These are phyloP conservation scores for Chelonus formosanus DNA, from an alignment of 2,888 invertebrate species.

Conservation along the genomic window DNA sequence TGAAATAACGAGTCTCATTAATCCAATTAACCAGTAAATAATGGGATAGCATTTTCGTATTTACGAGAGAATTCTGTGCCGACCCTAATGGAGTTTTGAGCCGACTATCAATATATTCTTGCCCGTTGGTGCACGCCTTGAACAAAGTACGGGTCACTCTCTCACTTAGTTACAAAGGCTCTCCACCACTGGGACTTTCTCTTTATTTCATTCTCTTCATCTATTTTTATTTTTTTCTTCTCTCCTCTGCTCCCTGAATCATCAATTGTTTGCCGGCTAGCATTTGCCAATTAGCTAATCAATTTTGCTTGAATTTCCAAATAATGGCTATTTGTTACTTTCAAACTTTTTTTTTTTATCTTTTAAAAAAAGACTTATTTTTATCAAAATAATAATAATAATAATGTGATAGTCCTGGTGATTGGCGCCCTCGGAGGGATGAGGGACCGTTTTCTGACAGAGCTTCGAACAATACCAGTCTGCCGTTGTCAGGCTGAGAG, in stretches of 20 bases:
- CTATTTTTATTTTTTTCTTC: slow-evolving; percentile 19
- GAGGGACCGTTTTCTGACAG: too few relatives aligned
- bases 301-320: not conserved
- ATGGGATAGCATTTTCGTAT: slow-evolving; percentile 65
- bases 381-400: too few relatives aligned
- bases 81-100: slow-evolving; percentile 65
- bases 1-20: slow-evolving; percentile 65
- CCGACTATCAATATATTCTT: slow-evolving; percentile 65
- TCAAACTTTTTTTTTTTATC: too few relatives aligned
- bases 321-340: too few relatives aligned
- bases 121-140: slow-evolving; percentile 31
- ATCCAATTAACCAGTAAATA: slow-evolving; percentile 66
- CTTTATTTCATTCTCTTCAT: slow-evolving; percentile 28
- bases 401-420: too few relatives aligned
- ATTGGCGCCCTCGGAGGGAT: too few relatives aligned
- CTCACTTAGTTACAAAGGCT: slow-evolving; percentile 57
- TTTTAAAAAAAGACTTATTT: slow-evolving; percentile 13
- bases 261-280: slow-evolving; percentile 19
- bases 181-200: slow-evolving; percentile 37
- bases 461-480: too few relatives aligned
- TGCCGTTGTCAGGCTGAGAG: too few relatives aligned
- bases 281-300: not conserved
- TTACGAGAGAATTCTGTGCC: slow-evolving; percentile 62
- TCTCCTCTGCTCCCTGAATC: slow-evolving; percentile 4
- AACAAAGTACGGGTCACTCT: slow-evolving; percentile 64